Evolutionary conservation across 2,113 vertebrate genomes (phyloP), one percentile per base, ranked within the genome.

Genomic region (Pedionomus torquatus): DNA sequence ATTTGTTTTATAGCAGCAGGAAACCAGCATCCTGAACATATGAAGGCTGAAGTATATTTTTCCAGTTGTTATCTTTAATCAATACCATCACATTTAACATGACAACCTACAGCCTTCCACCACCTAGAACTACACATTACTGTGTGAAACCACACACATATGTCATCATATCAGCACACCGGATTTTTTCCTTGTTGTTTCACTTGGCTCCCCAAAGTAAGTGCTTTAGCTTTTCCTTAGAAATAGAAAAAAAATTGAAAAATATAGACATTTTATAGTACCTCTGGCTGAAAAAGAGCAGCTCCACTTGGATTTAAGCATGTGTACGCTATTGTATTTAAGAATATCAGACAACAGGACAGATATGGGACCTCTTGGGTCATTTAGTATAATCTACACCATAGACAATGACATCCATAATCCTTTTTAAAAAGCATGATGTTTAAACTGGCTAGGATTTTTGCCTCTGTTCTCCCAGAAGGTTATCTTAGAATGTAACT

Each of bases 31-130:
- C 75, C 63, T 70, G 75, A 97, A 63, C 54, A 44, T 9, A 60
- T 18, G 65, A 64, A 94, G 55, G 30, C 61, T 85, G 81, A 87
- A 63, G 43, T 31, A 87, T 41, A 66, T 87, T 92, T 94, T 94
- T 63, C 80, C 46, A 52, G 64, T 88, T 89, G 63, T 70, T 95
- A 77, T 92, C 84, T 93, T 95, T 86, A 96, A 87, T 96, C 78
- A 86, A 81, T 80, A 78, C 24, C 35, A 65, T 78, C 46, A 65
- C 44, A 63, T 3, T 10, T 87, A 92, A 79, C 48, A 46, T 69
- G 83, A 93, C 83, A 93, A 86, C 77, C 33, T 93, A 66, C 25
- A 87, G 60, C 41, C 12, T 76, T 92, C 61, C 17, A 64, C 81
- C 52, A 65, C 60, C 39, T 77, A 85, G 14, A 78, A 51, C 30